Conservation (phyloP, 2,113 vertebrate genomes). For the Dendrocopos noguchii region DNA sequence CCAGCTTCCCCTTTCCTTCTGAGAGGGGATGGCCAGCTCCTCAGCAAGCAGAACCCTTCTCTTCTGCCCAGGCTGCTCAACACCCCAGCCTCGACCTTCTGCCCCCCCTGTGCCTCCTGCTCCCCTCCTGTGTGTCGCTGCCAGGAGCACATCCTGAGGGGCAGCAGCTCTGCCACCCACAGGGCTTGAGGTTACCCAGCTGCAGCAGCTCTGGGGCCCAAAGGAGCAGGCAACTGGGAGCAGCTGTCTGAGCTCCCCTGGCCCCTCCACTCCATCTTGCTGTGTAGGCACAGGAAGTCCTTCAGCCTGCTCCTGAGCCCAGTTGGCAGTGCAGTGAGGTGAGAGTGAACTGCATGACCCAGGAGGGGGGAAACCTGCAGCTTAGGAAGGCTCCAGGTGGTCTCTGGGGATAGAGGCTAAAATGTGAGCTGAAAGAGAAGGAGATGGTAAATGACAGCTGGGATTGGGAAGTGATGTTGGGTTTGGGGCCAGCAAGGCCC, state of each 20-base stretch:
- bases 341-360: no score
- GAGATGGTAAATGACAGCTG: no score
- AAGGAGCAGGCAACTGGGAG: background rate
- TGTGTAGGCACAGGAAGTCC: background rate
- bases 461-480: no score
- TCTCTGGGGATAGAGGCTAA: no score
- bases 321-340: no score
- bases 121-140: background rate
- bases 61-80: background rate
- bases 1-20: background rate
- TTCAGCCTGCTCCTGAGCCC: no score
- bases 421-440: no score
- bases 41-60: background rate
- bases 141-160: background rate
- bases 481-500: no score
- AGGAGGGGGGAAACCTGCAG: no score
- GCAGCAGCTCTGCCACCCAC: background rate
- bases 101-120: background rate
- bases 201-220: background rate
- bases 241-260: background rate
- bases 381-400: no score
- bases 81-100: background rate
- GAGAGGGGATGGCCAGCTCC: background rate
- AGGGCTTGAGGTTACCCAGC: background rate
- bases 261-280: rapidly evolving